Conservation (phyloP, 1,140 invertebrate species). For the Matsumurasca onukii region DNA sequence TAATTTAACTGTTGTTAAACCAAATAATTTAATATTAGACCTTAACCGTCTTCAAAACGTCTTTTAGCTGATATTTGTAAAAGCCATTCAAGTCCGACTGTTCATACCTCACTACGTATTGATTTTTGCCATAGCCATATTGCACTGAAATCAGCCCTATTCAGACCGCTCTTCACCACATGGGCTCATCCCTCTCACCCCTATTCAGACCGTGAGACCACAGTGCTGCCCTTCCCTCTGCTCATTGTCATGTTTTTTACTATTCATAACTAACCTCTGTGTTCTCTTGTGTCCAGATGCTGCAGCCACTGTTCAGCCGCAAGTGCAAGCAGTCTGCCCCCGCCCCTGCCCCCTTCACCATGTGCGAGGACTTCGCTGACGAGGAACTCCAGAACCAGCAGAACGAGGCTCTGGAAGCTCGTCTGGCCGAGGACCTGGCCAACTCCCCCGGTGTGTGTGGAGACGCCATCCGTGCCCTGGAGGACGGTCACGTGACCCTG, state of each 20-base stretch:
- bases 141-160: not conserved
- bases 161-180: not conserved
- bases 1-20: too few species aligned
- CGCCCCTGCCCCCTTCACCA: not conserved
- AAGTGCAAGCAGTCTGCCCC: constrained; percentile 2
- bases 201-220: not conserved
- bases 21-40: too few species aligned
- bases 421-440: constrained; percentile 22
- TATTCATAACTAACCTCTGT: not conserved
- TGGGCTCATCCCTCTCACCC: not conserved
- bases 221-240: not conserved
- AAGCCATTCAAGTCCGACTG: too few species aligned
- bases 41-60: too few species aligned
- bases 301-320: constrained; percentile 7
- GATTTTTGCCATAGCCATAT: not conserved
- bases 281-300: constrained; percentile 31
- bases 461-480: constrained; percentile 14
- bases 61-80: too few species aligned
- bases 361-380: not conserved
- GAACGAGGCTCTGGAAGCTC: constrained; percentile 29
- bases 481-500: constrained; percentile 3
- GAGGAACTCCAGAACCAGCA: constrained; percentile 32
- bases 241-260: constrained; percentile 4
- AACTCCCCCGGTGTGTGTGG: constrained; percentile 2
- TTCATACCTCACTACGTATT: too few species aligned